These are phyloP conservation scores for Ceratina australensis DNA, from an alignment of 1,140 invertebrate genomes.

Conservation along the genomic window DNA sequence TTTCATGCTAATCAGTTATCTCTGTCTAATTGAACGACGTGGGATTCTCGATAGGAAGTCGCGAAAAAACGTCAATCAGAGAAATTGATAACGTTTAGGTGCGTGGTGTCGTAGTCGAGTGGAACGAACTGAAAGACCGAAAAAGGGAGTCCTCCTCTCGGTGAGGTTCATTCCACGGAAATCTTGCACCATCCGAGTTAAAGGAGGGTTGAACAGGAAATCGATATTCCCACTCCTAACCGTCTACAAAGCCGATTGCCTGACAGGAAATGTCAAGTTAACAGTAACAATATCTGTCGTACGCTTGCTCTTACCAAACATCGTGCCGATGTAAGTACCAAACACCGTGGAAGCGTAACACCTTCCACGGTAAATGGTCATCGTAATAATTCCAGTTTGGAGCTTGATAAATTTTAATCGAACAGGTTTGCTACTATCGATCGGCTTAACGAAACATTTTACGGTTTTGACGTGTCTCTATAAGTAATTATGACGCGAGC, in stretches of 20 bases:
- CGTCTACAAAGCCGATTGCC: conserved; percentile 40
- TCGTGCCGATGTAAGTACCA: neutral
- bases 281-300: conserved; percentile 21
- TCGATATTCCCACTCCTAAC: conserved; percentile 44
- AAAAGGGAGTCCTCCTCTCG: conserved; percentile 20
- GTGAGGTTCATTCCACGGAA: conserved; percentile 25
- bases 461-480: neutral
- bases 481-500: neutral
- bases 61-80: neutral
- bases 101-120: neutral
- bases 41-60: neutral
- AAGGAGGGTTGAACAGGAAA: conserved; percentile 49
- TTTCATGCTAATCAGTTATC: neutral
- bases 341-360: neutral
- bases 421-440: neutral
- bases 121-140: conserved; percentile 20
- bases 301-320: neutral
- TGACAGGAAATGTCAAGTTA: conserved; percentile 48
- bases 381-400: neutral
- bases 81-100: conserved; percentile 23
- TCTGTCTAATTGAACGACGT: neutral
- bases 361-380: neutral
- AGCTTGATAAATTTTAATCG: neutral
- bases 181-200: conserved; percentile 37
- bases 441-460: neutral